phyloP scores from a whole-genome alignment of 2,888 invertebrate genomes.

The Pollenia amentaria region DNA sequence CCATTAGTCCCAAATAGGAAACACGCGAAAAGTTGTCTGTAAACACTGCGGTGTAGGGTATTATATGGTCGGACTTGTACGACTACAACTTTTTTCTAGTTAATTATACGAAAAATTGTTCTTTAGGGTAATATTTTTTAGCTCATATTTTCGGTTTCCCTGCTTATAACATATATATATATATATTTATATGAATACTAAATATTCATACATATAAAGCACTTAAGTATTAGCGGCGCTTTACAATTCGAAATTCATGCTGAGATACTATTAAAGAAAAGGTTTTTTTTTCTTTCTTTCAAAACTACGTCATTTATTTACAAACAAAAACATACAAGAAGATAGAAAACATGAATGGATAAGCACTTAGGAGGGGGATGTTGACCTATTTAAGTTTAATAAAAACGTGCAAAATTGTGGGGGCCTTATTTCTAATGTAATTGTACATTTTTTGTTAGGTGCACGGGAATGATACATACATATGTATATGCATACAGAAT shows the following conservation, averaged over 20 bases:
- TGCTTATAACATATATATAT: no score
- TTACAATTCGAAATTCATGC: slow-evolving; percentile 40
- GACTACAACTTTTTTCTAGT: no score
- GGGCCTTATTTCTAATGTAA: no score
- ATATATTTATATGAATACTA: background rate
- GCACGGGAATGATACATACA: background rate
- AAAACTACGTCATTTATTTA: slow-evolving; percentile 38
- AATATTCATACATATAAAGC: background rate
- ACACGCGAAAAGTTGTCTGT: no score
- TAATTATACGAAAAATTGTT: no score
- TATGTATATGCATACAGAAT: no score
- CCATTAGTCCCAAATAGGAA: no score
- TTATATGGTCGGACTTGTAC: no score
- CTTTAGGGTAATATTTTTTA: no score
- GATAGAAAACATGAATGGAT: background rate
- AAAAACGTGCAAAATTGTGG: background rate
- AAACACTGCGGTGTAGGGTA: no score
- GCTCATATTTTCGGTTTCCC: no score
- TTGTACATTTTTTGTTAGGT: background rate
- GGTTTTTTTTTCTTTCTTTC: background rate
- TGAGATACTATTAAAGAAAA: slow-evolving; percentile 20
- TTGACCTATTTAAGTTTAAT: slow-evolving; percentile 47
- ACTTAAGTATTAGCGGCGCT: background rate
- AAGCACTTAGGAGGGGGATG: background rate
- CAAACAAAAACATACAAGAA: slow-evolving; percentile 6